A percentile compares a stretch with the other conserved stretches of the same genome.
phyloP scores from a whole-genome alignment of 2,797 vertebrate species.

The Rhynchotus rufescens region DNA sequence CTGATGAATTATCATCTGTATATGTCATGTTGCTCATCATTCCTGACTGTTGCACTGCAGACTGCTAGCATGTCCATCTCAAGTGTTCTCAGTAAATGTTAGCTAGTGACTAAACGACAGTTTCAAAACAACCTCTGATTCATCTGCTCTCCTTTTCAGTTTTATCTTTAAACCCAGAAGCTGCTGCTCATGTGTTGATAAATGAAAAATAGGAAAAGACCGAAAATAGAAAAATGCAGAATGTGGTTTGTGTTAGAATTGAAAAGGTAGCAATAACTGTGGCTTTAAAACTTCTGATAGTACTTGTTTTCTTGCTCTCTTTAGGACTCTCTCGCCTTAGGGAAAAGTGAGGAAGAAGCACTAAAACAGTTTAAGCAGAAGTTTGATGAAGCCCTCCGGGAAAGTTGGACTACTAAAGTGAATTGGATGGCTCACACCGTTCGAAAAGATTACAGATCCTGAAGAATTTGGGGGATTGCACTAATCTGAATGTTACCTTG shows the following conservation, averaged over 20 bases:
- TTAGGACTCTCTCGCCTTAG: slow-evolving; percentile 96
- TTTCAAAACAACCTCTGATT: not conserved
- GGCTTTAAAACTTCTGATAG: not conserved
- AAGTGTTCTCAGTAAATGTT: not conserved
- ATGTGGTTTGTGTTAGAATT: not conserved
- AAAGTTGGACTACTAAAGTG: slow-evolving; percentile 99
- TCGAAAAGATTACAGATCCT: slow-evolving; percentile 95
- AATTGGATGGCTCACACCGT: slow-evolving; percentile 99
- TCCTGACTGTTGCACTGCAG: too few species aligned
- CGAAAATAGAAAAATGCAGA: not conserved
- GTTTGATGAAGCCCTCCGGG: slow-evolving; percentile 96
- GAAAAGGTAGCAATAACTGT: not conserved
- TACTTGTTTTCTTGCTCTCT: not conserved
- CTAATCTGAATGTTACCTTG: slow-evolving; percentile 74
- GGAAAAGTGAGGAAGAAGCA: slow-evolving; percentile 96
- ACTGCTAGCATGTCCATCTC: not conserved
- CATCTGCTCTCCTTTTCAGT: not conserved
- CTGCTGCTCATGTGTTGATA: not conserved
- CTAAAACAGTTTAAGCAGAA: slow-evolving; percentile 98
- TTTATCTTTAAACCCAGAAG: not conserved
- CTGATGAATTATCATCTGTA: not conserved
- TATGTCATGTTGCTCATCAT: not conserved
- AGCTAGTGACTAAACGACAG: not conserved
- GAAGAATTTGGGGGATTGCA: slow-evolving; percentile 78
- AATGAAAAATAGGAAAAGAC: not conserved